Base-by-base conservation (phyloP, 2,113 vertebrate species). In the Podiceps cristatus region DNA sequence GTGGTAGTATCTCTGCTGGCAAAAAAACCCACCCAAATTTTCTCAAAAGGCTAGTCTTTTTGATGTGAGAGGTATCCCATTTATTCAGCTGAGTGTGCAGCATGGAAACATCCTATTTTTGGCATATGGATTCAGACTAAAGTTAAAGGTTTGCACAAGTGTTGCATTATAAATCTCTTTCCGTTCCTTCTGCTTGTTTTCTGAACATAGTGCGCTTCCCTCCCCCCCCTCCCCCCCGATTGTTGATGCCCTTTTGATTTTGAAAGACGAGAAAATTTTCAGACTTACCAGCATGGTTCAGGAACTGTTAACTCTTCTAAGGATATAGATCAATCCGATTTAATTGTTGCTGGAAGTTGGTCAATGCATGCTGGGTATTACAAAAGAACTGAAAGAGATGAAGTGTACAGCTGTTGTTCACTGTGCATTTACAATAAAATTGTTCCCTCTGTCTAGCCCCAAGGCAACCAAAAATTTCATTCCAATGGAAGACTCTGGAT, bases 161-260 rank as follows among this genome's bases (percentile, higher is more conserved):
- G 49, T 93, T 93, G 56, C 60, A 31, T 72, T 78, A 64, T 78
- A 81, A 85, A 68, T 60, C 18, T 75, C 10, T 90, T 81, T 82
- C 12, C 47, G 5, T 50, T 78, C 19, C 16, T 35, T 86, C 63
- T 88, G 22, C 63, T 88, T 90, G 17, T 83, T 86, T 94, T 72
- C 63, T 77, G 74, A 76, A 52, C 0, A 0, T 33, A 64, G 31
- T 55, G 9, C 0, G 0, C n/a, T 69, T 58, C 33, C 13, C 0
- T 4, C 13, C 10, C 33, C 23, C 1, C 4, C 33, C 13, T 0
- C 4, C 13, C 10, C 33, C 23, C 1, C 4, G 19, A 69, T 27
- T 64, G 17, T 90, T 67, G 53, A 58, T 90, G 28, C 4, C 10
- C 14, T 58, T 76, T 86, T 69, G 20, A 22, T 93, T 95, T 90